Evolutionary conservation across 2,888 invertebrate genomes (phyloP).

Genomic region (Drosophila mayaguana): DNA sequence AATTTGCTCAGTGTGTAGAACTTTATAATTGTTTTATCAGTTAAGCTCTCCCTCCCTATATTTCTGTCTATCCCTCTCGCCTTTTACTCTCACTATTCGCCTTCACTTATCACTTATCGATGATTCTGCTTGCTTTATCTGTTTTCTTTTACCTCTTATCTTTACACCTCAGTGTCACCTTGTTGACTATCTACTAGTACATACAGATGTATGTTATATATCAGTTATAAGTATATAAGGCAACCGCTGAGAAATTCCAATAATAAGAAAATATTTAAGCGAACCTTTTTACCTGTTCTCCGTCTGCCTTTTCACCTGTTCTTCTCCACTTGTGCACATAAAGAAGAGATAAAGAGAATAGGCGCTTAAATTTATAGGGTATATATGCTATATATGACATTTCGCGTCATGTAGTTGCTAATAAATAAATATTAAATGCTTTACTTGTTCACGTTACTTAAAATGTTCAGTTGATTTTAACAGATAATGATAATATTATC

Average conservation of each 20-base stretch:
- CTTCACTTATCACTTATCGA: slow-evolving; percentile 30
- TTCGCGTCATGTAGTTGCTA: neutral
- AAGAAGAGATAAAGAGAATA: slow-evolving; percentile 16
- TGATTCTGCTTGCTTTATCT: slow-evolving; percentile 18
- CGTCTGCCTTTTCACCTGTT: neutral
- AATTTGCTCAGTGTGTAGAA: neutral
- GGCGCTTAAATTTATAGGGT: slow-evolving; percentile 25
- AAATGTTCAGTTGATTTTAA: no score
- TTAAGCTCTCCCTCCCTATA: neutral
- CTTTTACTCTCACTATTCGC: neutral
- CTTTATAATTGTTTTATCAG: neutral
- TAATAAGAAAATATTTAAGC: slow-evolving; percentile 16
- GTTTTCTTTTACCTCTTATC: slow-evolving; percentile 29
- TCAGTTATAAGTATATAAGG: slow-evolving; percentile 15
- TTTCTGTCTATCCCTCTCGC: neutral
- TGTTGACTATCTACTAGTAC: slow-evolving; percentile 28
- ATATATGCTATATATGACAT: neutral
- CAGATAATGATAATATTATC: no score
- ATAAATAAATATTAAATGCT: neutral
- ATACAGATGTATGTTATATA: neutral
- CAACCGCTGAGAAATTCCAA: slow-evolving; percentile 38
- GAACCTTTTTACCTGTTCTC: slow-evolving; percentile 23
- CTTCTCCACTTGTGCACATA: slow-evolving; percentile 29
- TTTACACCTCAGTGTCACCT: slow-evolving; percentile 21
- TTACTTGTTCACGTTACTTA: neutral